Conservation (phyloP, 2,888 invertebrate species). For the Stegophylla sp. region DNA sequence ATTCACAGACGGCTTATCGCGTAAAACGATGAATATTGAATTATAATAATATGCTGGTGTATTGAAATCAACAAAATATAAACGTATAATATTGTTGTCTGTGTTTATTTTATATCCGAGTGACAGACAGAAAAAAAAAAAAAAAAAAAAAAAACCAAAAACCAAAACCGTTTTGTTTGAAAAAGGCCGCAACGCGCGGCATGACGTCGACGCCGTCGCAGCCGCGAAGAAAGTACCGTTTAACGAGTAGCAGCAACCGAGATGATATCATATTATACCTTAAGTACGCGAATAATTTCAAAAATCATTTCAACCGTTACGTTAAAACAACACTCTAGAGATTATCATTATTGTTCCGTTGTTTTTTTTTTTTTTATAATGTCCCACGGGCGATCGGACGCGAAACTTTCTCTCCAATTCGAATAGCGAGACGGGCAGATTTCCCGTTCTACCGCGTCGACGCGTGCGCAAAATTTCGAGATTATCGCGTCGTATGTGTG, state of each 20-base stretch:
- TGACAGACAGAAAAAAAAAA: too few species aligned
- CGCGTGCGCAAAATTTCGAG: slow-evolving; percentile 23
- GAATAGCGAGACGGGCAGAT: slow-evolving; percentile 27
- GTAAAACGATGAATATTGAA: too few species aligned
- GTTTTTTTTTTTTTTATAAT: too few species aligned
- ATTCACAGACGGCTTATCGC: too few species aligned
- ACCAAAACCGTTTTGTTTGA: neutral
- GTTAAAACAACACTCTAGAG: neutral
- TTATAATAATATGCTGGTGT: too few species aligned
- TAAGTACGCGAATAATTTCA: slow-evolving; percentile 1
- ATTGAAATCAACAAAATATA: too few species aligned
- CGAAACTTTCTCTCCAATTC: slow-evolving; percentile 47
- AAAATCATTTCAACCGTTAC: slow-evolving; percentile 44
- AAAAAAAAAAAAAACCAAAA: too few species aligned
- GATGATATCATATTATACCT: too few species aligned
- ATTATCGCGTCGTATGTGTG: slow-evolving; percentile 39
- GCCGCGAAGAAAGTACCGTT: too few species aligned
- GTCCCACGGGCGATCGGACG: slow-evolving; percentile 22
- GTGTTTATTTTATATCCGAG: neutral
- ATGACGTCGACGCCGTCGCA: too few species aligned
- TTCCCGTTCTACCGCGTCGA: neutral
- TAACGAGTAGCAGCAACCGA: too few species aligned
- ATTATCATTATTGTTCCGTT: neutral
- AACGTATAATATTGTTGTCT: neutral
- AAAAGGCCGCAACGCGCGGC: too few species aligned